phyloP scores from a whole-genome alignment of 1,140 invertebrate species.

The Berghia stephanieae region DNA sequence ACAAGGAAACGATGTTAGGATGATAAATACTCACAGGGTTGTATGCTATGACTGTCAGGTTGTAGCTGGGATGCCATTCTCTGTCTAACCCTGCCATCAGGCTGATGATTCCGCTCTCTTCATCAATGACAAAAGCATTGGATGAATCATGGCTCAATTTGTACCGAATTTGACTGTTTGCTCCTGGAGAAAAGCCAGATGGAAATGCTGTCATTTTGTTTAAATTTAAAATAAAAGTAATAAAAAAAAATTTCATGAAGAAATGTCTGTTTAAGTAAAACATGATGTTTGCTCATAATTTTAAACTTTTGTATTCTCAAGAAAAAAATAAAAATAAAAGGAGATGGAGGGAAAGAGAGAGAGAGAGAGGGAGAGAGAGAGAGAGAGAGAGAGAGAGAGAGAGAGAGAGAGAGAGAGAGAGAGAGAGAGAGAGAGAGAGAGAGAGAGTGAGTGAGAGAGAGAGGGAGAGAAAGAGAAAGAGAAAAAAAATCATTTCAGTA shows the following conservation, averaged over 20 bases:
- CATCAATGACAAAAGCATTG: slow-evolving; percentile 86
- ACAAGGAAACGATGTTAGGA: neutral
- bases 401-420: no score
- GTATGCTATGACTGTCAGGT: slow-evolving; percentile 54
- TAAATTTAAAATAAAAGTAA: slow-evolving; percentile 16
- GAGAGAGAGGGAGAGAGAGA: no score
- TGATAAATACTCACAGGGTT: slow-evolving; percentile 48
- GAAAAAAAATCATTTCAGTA: no score
- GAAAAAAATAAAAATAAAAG: no score
- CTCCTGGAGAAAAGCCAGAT: slow-evolving; percentile 68
- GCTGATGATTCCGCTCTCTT: slow-evolving; percentile 85
- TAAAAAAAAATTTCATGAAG: neutral
- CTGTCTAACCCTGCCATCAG: slow-evolving; percentile 85
- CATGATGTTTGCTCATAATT: no score
- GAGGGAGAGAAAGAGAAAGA: no score
- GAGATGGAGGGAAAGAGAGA: no score
- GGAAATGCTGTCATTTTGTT: slow-evolving; percentile 9
- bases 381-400: no score
- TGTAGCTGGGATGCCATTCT: slow-evolving; percentile 69
- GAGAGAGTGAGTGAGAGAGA: no score
- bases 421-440: no score
- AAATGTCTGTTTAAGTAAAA: neutral
- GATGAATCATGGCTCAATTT: slow-evolving; percentile 75
- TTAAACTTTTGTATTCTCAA: no score
- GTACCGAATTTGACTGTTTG: slow-evolving; percentile 87